Evolutionary conservation across 1,140 invertebrate species (phyloP).

Genomic region (Macrocentrus cingulum): DNA sequence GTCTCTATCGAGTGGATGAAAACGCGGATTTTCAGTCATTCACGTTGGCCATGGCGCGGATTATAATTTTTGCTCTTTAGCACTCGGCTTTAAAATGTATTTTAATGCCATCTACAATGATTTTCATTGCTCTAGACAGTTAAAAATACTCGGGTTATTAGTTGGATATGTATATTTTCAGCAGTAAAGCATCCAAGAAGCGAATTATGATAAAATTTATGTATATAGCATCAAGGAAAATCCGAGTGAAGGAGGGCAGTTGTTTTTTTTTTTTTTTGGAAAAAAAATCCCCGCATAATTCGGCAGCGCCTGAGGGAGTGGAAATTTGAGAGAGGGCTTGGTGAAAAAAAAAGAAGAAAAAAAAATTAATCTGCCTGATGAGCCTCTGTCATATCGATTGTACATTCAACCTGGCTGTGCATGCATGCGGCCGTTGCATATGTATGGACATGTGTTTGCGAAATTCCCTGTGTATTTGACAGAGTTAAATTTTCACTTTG

Average conservation of each 20-base stretch:
- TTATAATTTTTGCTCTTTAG: not conserved
- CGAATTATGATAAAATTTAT: too few species aligned
- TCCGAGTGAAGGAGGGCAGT: too few species aligned
- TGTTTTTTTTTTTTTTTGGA: not conserved
- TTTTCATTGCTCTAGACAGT: not conserved
- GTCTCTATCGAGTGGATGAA: slow-evolving; percentile 2
- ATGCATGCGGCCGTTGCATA: not conserved
- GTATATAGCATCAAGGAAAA: too few species aligned
- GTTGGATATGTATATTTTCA: not conserved
- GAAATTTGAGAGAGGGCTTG: too few species aligned
- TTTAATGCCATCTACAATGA: slow-evolving; percentile 2
- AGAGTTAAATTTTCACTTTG: slow-evolving; percentile 1
- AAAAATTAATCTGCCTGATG: too few species aligned
- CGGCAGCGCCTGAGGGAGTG: too few species aligned
- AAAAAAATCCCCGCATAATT: not conserved
- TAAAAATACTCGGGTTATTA: not conserved
- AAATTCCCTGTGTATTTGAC: not conserved
- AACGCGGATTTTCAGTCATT: too few species aligned
- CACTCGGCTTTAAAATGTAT: not conserved
- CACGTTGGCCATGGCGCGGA: not conserved
- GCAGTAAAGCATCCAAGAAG: too few species aligned
- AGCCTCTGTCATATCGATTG: too few species aligned
- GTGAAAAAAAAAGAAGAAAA: too few species aligned
- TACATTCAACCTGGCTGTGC: not conserved
- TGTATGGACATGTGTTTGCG: not conserved